A percentile compares a stretch with the other conserved stretches of the same genome.
These are phyloP conservation scores for Takifugu rubripes DNA, from an alignment of 2,797 vertebrate species.

Conservation along the genomic window DNA sequence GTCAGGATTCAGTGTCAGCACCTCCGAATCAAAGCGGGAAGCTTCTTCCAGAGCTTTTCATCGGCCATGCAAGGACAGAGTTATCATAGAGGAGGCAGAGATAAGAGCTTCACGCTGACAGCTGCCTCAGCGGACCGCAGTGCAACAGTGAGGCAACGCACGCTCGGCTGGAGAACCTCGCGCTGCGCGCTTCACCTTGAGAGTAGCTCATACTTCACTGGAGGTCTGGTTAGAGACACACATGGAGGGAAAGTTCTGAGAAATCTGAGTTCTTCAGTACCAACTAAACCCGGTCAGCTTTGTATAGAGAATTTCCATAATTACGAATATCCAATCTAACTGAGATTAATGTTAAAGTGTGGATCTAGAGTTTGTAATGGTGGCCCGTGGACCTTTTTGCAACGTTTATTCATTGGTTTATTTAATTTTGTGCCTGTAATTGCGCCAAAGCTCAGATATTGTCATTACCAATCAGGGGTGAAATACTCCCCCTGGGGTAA, in stretches of 20 bases:
- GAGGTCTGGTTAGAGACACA: not conserved
- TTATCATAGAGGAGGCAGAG: conserved; percentile 30
- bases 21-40: conserved; percentile 37
- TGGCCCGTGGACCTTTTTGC: too few relatives aligned
- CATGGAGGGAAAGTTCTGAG: not conserved
- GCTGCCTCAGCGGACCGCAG: conserved; percentile 48
- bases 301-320: not conserved
- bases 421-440: too few relatives aligned
- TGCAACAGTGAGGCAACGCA: conserved; percentile 29
- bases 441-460: too few relatives aligned
- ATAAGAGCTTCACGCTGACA: conserved; percentile 43
- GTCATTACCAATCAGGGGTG: too few relatives aligned
- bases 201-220: not conserved
- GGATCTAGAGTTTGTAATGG: too few relatives aligned
- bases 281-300: too few relatives aligned
- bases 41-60: conserved; percentile 35
- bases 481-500: too few relatives aligned
- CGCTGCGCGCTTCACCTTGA: not conserved
- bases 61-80: conserved; percentile 27
- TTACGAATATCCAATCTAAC: not conserved
- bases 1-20: conserved; percentile 41
- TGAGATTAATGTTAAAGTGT: too few relatives aligned
- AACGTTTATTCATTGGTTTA: too few relatives aligned
- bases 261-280: not conserved
- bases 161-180: conserved; percentile 15